phyloP scores from a whole-genome alignment of 2,888 invertebrate genomes.

The Uropetala carovei region DNA sequence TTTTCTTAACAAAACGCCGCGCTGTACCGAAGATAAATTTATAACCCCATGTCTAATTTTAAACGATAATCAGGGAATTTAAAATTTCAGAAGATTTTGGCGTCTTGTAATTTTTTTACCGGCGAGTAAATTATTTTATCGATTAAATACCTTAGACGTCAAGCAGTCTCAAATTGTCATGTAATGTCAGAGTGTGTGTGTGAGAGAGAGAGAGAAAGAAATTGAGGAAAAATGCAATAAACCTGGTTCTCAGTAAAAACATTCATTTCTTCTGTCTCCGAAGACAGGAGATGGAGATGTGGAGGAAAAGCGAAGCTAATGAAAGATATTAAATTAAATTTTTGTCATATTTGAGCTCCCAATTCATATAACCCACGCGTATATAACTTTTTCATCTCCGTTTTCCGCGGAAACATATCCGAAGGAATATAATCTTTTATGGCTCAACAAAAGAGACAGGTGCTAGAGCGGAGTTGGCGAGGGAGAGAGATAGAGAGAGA shows the following conservation, averaged over 20 bases:
- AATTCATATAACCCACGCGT: neutral
- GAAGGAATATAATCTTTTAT: neutral
- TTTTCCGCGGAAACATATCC: slow-evolving; percentile 15
- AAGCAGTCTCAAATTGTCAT: neutral
- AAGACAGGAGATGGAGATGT: neutral
- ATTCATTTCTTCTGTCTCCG: neutral
- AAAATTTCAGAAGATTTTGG: no score
- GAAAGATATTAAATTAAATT: slow-evolving; percentile 32
- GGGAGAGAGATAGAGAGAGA: neutral
- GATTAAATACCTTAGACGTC: neutral
- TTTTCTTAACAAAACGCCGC: no score
- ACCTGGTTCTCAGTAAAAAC: neutral
- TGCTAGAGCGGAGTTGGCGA: neutral
- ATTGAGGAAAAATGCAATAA: neutral
- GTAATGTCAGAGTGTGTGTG: no score
- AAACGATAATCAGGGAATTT: no score
- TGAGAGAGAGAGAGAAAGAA: neutral
- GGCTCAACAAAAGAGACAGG: neutral
- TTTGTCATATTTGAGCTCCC: slow-evolving; percentile 10
- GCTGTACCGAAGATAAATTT: no score
- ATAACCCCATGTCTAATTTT: no score
- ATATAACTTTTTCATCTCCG: slow-evolving; percentile 24
- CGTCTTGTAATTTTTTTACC: no score
- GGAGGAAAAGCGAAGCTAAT: neutral
- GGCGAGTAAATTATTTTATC: neutral